Conservation (phyloP, 2,888 invertebrate genomes). For the Malthinus flaveolus region DNA sequence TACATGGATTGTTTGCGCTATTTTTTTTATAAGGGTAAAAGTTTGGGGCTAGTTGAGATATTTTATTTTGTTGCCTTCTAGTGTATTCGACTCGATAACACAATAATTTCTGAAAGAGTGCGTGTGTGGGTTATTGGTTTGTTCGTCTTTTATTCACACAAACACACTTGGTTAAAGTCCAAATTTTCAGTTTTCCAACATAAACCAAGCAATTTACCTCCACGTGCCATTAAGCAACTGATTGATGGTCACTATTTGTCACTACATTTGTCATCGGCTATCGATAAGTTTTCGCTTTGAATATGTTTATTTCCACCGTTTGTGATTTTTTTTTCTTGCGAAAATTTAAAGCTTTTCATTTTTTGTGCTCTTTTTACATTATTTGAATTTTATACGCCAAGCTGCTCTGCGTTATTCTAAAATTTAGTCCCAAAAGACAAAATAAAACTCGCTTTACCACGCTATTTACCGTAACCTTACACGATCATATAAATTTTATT, state of each 20-base stretch:
- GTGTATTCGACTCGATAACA: constrained; percentile 13
- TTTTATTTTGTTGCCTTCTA: constrained; percentile 4
- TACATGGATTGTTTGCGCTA: constrained; percentile 2
- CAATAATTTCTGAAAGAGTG: constrained; percentile 22
- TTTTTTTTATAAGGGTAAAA: not conserved
- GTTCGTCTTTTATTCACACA: constrained; percentile 7
- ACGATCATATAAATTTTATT: constrained; percentile 39
- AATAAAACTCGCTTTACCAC: constrained; percentile 28
- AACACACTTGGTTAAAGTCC: constrained; percentile 17
- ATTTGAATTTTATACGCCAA: constrained; percentile 24
- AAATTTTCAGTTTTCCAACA: constrained; percentile 24
- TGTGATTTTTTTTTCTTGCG: not conserved
- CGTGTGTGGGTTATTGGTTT: constrained; percentile 10
- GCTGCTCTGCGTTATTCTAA: constrained; percentile 29
- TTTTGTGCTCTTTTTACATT: constrained; percentile 9
- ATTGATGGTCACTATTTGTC: constrained; percentile 44
- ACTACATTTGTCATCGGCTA: constrained; percentile 42
- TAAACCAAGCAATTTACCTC: constrained; percentile 36
- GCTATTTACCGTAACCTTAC: constrained; percentile 35
- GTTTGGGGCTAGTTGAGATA: too few relatives aligned
- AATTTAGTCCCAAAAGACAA: constrained; percentile 31
- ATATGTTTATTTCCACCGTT: constrained; percentile 25
- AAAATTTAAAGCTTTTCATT: constrained; percentile 1
- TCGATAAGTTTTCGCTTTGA: constrained; percentile 29
- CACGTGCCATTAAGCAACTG: constrained; percentile 43